Base-by-base conservation (phyloP, 2,888 invertebrate genomes). In the Amiota minor region DNA sequence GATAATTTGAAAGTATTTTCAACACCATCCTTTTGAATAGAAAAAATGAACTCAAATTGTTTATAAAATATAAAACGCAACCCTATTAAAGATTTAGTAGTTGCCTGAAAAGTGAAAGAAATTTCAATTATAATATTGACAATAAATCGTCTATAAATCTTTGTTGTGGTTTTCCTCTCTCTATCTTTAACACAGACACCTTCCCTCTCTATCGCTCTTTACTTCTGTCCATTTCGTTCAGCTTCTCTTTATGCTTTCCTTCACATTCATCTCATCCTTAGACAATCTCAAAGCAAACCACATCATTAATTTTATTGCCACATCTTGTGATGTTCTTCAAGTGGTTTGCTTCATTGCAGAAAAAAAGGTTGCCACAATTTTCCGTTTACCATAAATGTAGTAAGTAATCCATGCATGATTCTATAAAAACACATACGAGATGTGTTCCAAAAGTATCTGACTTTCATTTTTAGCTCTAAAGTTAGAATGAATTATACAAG, bases 261-360 rank as follows among this genome's bases (percentile, higher is more conserved):
- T 35, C 35, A 2, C 35, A 35, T 35, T 35, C 35, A 35, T 35
- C 6, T 35, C 35, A 35, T 35, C 35, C 35, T 35, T 35, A 35
- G 49, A 20, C 71, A 64, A 35, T 73, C 70, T 49, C 16, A 47
- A 65, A 76, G 47, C 71, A 73, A 75, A 75, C 77, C 84, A 83
- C 84, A 84, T 83, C 84, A 84, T 83, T 84, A 84, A 83, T 84
- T 83, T 83, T 84, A 84, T 83, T 81, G 80, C 75, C 79, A 64
- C 67, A 68, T 46, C 61, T 49, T 35, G 16, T 61, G 61, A 20
- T 35, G 62, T 62, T 45, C 62, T 62, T 62, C 45, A 35, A 35
- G 62, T 62, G 62, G 45, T 62, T 62, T 14, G 45, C 23, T 62
- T 16, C 62, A 45, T 45, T 62, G 62, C 35, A 45, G 23, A 12